These are phyloP conservation scores for Corythornis vintsioides DNA, from an alignment of 2,113 vertebrate genomes.

Conservation along the genomic window DNA sequence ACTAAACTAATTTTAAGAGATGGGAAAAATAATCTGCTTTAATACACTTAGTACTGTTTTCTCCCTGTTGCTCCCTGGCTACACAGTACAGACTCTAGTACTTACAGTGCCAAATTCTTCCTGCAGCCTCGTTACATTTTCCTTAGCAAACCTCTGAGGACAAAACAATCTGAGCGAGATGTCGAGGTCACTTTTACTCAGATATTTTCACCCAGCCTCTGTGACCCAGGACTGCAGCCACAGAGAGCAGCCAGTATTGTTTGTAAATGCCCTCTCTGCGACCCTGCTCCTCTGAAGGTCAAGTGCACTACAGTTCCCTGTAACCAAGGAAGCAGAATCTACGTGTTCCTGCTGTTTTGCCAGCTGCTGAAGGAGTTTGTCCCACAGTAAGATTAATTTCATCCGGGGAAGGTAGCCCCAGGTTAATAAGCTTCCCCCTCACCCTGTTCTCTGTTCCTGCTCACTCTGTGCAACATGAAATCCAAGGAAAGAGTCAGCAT, in stretches of 20 bases:
- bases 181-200: not conserved
- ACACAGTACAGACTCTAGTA: not conserved
- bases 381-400: constrained; percentile 58
- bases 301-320: constrained; percentile 70
- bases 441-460: not conserved
- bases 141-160: constrained; percentile 41
- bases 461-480: not conserved
- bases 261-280: constrained; percentile 65
- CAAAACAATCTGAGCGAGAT: constrained; percentile 9
- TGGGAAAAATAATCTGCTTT: not conserved
- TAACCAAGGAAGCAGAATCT: constrained; percentile 73
- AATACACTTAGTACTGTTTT: not conserved
- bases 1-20: not conserved
- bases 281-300: constrained; percentile 76
- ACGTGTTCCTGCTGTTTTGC: constrained; percentile 52
- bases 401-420: not conserved
- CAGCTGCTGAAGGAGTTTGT: constrained; percentile 64
- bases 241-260: constrained; percentile 46
- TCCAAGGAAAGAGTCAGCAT: not conserved
- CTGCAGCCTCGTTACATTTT: constrained; percentile 60
- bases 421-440: not conserved
- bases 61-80: not conserved
- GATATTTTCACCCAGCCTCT: constrained; percentile 17
- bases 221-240: constrained; percentile 28
- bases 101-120: constrained; percentile 56